phyloP scores from a whole-genome alignment of 1,140 invertebrate species.

The Heterodera carotae region DNA sequence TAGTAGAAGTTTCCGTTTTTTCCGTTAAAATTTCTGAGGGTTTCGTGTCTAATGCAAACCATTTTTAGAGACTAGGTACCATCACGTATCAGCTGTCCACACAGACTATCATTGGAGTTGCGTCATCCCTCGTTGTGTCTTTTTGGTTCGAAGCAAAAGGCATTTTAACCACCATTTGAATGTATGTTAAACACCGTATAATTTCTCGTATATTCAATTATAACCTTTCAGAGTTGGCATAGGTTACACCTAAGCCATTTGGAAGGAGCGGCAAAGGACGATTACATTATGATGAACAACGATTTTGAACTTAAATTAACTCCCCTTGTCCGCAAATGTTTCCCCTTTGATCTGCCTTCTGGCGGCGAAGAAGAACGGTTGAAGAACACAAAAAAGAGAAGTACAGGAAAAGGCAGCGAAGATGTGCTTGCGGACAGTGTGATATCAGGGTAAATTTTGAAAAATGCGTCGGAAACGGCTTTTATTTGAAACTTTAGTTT shows the following conservation, averaged over 20 bases:
- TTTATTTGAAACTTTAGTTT: background rate
- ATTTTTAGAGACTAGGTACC: conserved; percentile 13
- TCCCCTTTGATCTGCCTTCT: conserved; percentile 20
- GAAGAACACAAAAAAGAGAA: background rate
- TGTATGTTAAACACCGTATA: conserved; percentile 13
- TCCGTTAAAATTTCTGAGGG: too few relatives aligned
- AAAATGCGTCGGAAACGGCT: background rate
- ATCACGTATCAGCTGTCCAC: conserved; percentile 13
- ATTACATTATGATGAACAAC: conserved; percentile 3
- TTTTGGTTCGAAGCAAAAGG: background rate
- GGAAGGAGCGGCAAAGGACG: background rate
- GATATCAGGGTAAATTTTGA: background rate
- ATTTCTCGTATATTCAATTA: background rate
- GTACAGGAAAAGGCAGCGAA: background rate
- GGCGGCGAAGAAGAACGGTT: background rate
- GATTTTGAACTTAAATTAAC: conserved; percentile 28
- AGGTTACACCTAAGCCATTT: background rate
- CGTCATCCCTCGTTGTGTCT: conserved; percentile 4
- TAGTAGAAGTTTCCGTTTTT: too few relatives aligned
- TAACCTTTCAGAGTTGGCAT: conserved; percentile 4
- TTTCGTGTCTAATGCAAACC: background rate
- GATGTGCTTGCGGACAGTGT: background rate
- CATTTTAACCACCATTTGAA: conserved; percentile 14
- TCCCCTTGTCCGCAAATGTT: conserved; percentile 24
- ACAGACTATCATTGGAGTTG: conserved; percentile 27